Evolutionary conservation across 1,140 invertebrate species (phyloP), one percentile per base, ranked within the genome.

Genomic region (Ceratina japonica): DNA sequence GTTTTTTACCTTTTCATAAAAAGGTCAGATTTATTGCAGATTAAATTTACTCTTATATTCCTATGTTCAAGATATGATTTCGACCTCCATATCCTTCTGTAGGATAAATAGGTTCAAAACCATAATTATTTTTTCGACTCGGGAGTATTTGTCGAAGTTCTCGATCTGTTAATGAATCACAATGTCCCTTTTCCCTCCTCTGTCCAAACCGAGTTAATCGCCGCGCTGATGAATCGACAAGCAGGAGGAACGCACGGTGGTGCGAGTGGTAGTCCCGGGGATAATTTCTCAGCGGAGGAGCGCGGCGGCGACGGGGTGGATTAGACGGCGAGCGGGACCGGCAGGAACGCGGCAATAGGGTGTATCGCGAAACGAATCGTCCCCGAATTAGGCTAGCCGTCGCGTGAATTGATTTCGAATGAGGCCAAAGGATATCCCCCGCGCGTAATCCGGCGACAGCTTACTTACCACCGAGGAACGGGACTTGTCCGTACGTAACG

Each of bases 361-460:
- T 65, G 79, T 85, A 86, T 85, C 80, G 75, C 58, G 80, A 56
- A 85, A 86, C 80, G 72, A 86, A 71, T 85, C 69, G 52, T 54
- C 61, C 63, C n/a, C 54, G 65, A 86, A 85, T 86, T 85, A 80
- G 83, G 83, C 70, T 80, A 75, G 54, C 52, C 15, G 20, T 68
- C 69, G 86, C 81, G 84, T 83, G 84, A 70, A 86, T 86, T 81
- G 85, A 86, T 85, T 86, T 59, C 10, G 81, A 86, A 85, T 75
- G 81, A 86, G 74, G 13, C 31, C 18, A 24, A 54, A 12, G 37
- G 72, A 56, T 62, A 65, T 77, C 65, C n/a, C n/a, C 54, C 12
- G 31, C 20, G 80, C 64, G 80, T 82, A 80, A 86, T 85, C 83
- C 83, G 76, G 61, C 80, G 83, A 85, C 84, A 75, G 79, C 75